A percentile compares a stretch with the other conserved stretches of the same genome.
phyloP scores from a whole-genome alignment of 2,888 invertebrate genomes.

The Hypomecis punctinalis region DNA sequence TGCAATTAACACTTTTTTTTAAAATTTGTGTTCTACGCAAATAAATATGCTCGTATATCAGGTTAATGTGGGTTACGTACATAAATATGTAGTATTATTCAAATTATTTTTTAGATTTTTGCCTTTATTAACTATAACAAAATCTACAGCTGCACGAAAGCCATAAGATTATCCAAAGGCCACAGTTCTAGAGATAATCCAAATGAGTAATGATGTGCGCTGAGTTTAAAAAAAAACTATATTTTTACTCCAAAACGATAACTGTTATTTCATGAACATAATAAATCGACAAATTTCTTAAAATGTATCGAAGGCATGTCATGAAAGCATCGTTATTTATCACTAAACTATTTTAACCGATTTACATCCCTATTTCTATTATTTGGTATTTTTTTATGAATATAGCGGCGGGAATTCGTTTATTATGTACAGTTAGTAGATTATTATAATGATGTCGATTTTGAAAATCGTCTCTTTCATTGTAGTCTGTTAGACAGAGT shows the following conservation, averaged over 20 bases:
- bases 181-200: no score
- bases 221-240: neutral
- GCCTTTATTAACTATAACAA: no score
- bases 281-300: slow-evolving; percentile 37
- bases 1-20: no score
- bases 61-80: no score
- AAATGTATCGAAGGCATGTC: slow-evolving; percentile 59
- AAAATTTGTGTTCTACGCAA: no score
- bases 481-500: neutral
- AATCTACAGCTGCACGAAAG: no score
- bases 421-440: slow-evolving; percentile 23
- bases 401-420: slow-evolving; percentile 30
- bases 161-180: no score
- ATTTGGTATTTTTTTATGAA: slow-evolving; percentile 24
- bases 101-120: no score
- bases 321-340: slow-evolving; percentile 52
- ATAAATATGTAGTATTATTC: no score
- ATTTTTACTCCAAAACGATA: neutral
- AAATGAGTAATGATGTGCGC: no score
- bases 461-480: neutral
- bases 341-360: slow-evolving; percentile 19
- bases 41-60: no score
- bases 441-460: neutral
- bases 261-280: slow-evolving; percentile 4
- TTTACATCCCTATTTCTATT: slow-evolving; percentile 11